Evolutionary conservation across 2,888 invertebrate genomes (phyloP).

Genomic region (Euproctis similis): DNA sequence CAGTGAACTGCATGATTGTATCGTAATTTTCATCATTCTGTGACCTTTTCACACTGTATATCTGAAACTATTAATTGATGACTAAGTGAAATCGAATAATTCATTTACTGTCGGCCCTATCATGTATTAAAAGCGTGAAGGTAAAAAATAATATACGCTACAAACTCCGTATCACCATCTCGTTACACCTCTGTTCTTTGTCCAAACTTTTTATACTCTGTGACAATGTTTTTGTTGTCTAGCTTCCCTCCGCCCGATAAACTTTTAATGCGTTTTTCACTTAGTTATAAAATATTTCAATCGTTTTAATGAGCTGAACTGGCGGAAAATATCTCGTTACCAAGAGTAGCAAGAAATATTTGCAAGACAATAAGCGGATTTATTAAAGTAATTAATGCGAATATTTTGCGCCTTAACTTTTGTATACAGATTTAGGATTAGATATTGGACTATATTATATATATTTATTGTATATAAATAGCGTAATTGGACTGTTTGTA

Average conservation of each 20-base stretch:
- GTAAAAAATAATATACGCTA: no score
- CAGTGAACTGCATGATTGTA: no score
- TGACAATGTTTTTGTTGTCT: slow-evolving; percentile 37
- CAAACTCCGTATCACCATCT: background rate
- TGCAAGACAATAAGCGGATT: slow-evolving; percentile 29
- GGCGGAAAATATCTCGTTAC: slow-evolving; percentile 42
- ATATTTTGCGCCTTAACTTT: slow-evolving; percentile 22
- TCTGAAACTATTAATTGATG: no score
- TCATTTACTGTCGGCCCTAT: no score
- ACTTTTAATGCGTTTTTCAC: slow-evolving; percentile 64
- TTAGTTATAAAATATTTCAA: slow-evolving; percentile 57
- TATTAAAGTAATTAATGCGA: slow-evolving; percentile 29
- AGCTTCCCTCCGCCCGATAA: slow-evolving; percentile 36
- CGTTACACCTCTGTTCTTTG: background rate
- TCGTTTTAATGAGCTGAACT: slow-evolving; percentile 47
- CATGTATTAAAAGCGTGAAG: no score
- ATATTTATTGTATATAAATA: no score
- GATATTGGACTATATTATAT: background rate
- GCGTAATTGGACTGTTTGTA: no score
- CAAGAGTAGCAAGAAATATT: slow-evolving; percentile 29
- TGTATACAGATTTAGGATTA: slow-evolving; percentile 10
- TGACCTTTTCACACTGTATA: no score
- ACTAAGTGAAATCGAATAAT: no score
- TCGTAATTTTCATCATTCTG: no score
- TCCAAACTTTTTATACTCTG: slow-evolving; percentile 13